phyloP scores from a whole-genome alignment of 2,113 vertebrate species.

The Colossoma macropomum region DNA sequence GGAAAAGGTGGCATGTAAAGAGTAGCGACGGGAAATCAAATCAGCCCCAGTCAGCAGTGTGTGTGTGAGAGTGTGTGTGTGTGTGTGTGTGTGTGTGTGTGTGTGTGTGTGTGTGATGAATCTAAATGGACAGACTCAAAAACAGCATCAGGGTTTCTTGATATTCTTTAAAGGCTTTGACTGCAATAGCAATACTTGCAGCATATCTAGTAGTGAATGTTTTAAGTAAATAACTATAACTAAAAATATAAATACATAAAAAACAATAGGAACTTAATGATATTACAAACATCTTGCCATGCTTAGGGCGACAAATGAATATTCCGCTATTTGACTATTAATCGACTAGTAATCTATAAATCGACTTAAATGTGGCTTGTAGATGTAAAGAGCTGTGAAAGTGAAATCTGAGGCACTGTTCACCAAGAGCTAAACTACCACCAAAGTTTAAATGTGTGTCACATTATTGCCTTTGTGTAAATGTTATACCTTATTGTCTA shows the following conservation, averaged over 20 bases:
- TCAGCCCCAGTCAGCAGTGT: background rate
- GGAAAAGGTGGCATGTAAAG: constrained; percentile 24
- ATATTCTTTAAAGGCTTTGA: background rate
- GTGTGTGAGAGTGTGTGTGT: background rate
- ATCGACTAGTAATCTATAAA: too few species aligned
- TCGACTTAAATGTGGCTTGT: too few species aligned
- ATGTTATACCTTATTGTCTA: too few species aligned
- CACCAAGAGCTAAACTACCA: too few species aligned
- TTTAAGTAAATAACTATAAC: background rate
- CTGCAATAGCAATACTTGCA: background rate
- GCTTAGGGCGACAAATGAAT: too few species aligned
- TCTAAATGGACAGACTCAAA: background rate
- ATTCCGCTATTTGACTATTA: too few species aligned
- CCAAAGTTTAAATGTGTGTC: too few species aligned
- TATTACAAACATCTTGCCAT: background rate
- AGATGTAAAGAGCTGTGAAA: too few species aligned
- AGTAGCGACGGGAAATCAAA: constrained; percentile 30
- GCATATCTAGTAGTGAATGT: background rate
- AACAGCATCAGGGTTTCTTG: background rate
- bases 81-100: background rate
- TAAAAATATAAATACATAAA: background rate
- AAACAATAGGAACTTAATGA: too few species aligned
- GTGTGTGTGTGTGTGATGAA: background rate
- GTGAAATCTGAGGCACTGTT: too few species aligned
- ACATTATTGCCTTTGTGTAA: too few species aligned